Evolutionary conservation across 2,113 vertebrate genomes (phyloP).

Genomic region (Forbesichthys agassizii): DNA sequence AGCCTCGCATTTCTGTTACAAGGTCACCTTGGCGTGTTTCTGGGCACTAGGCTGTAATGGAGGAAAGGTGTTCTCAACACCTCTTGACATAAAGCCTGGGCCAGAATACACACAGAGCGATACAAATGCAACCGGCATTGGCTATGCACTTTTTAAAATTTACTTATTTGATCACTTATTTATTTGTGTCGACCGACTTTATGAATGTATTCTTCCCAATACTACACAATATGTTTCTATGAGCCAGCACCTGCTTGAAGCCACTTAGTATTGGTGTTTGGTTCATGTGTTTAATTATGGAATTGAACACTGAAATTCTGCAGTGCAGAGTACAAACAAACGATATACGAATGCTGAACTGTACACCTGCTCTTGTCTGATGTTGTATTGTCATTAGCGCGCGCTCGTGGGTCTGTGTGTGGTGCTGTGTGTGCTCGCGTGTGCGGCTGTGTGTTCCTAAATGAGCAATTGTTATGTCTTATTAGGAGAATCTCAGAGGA

Average conservation of each 20-base stretch:
- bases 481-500: neutral
- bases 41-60: neutral
- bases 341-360: conserved; percentile 26
- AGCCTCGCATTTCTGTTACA: neutral
- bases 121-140: neutral
- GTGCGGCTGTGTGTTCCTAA: neutral
- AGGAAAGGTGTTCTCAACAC: neutral
- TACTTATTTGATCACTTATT: no score
- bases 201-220: neutral
- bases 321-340: conserved; percentile 44
- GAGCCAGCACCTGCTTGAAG: conserved; percentile 50
- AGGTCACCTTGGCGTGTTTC: conserved; percentile 16
- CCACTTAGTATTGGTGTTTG: conserved; percentile 38
- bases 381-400: conserved; percentile 5
- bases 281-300: conserved; percentile 53
- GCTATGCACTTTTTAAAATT: no score
- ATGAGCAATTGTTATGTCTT: conserved; percentile 6
- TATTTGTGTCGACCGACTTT: neutral
- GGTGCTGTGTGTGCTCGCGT: conserved; percentile 4
- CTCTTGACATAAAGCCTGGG: neutral
- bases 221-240: neutral
- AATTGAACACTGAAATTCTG: conserved; percentile 48
- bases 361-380: conserved; percentile 45
- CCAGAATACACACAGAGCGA: neutral
- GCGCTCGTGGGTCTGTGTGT: neutral